Conservation (phyloP, 2,888 invertebrate species). For the Dasypogon diadema region DNA sequence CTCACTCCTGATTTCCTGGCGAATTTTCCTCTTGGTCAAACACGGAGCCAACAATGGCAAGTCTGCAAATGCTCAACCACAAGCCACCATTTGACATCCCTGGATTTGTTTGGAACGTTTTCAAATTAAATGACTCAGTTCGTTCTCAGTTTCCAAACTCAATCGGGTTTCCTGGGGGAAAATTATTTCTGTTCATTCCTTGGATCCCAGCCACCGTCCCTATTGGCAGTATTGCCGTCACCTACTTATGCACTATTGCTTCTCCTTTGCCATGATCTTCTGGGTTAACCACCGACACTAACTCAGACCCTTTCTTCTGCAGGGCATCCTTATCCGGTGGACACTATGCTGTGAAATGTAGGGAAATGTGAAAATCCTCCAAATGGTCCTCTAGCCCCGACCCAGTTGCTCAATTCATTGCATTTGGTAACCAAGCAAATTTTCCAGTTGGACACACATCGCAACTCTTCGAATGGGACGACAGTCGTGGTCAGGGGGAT, state of each 20-base stretch:
- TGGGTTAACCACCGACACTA: conserved; percentile 47
- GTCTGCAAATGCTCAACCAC: conserved; percentile 32
- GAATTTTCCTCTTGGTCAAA: conserved; percentile 3
- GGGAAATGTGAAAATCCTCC: conserved; percentile 51
- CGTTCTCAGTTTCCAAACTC: conserved; percentile 37
- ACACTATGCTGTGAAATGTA: conserved; percentile 32
- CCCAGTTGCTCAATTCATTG: conserved; percentile 45
- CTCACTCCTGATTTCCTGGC: conserved; percentile 11
- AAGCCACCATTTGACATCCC: conserved; percentile 44
- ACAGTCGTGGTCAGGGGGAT: conserved; percentile 27
- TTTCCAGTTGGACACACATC: conserved; percentile 51
- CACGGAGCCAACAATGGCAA: not conserved
- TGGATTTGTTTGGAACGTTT: conserved; percentile 44
- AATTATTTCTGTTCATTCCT: conserved; percentile 3
- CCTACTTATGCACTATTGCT: conserved; percentile 29
- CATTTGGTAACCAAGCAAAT: conserved; percentile 52
- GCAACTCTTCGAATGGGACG: conserved; percentile 39
- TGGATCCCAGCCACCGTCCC: not conserved
- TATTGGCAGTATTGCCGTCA: conserved; percentile 27
- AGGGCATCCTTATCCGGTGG: not conserved
- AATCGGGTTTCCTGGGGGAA: conserved; percentile 41
- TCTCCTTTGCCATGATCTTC: conserved; percentile 45
- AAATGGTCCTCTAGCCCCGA: not conserved
- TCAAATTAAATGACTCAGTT: conserved; percentile 44
- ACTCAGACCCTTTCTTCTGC: conserved; percentile 12